Evolutionary conservation across 2,888 invertebrate species (phyloP).

Genomic region (Hetaerina titia): DNA sequence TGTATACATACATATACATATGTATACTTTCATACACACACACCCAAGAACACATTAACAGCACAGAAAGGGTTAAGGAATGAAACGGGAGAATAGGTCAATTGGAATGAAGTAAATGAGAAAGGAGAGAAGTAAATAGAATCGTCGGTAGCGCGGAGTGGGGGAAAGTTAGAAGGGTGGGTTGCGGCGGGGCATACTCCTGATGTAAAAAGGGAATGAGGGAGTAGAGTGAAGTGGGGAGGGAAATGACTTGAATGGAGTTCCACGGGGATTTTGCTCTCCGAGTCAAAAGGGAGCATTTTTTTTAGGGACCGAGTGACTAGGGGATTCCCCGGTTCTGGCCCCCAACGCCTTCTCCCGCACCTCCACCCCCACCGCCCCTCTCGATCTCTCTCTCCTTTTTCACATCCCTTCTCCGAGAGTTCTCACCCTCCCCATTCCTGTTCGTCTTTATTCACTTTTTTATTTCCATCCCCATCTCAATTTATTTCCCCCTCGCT

Average conservation of each 20-base stretch:
- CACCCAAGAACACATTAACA: too few species aligned
- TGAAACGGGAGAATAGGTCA: too few species aligned
- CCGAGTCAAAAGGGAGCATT: conserved; percentile 45
- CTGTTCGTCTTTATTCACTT: too few species aligned
- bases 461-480: too few species aligned
- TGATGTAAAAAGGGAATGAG: background rate
- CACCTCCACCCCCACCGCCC: too few species aligned
- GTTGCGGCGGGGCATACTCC: background rate
- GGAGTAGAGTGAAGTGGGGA: background rate
- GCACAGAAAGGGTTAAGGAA: too few species aligned
- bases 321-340: background rate
- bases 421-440: too few species aligned
- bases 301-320: background rate
- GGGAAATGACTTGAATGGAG: conserved; percentile 45
- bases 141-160: background rate
- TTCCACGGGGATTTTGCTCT: conserved; percentile 41
- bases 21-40: too few species aligned
- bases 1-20: too few species aligned
- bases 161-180: background rate
- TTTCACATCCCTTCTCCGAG: background rate
- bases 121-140: background rate
- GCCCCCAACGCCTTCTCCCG: too few species aligned
- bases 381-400: background rate
- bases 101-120: background rate
- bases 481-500: too few species aligned